Evolutionary conservation across 2,888 invertebrate species (phyloP).

Genomic region (Invenusta paracnida): DNA sequence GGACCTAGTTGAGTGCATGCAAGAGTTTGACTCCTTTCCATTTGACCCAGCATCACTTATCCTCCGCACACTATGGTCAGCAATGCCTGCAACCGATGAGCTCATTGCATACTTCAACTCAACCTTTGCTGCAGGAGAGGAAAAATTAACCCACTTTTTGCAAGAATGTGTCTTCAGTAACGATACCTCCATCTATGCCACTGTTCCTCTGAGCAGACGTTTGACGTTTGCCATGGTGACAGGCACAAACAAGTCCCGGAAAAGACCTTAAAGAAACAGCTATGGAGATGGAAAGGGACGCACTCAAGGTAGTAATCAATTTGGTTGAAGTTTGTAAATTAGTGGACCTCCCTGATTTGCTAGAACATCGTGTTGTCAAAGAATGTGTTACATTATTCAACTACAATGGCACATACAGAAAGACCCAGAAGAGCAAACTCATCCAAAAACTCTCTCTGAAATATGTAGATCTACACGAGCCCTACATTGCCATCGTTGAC

Average conservation of each 20-base stretch:
- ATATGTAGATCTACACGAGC: background rate
- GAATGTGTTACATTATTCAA: slow-evolving; percentile 36
- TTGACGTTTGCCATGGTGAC: slow-evolving; percentile 37
- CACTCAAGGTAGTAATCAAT: slow-evolving; percentile 38
- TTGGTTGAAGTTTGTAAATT: slow-evolving; percentile 38
- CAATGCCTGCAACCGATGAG: slow-evolving; percentile 40
- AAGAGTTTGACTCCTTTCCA: no score
- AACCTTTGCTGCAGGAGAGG: slow-evolving; percentile 34
- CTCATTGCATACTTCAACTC: slow-evolving; percentile 40
- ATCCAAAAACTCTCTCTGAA: background rate
- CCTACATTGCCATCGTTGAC: background rate
- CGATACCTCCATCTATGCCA: slow-evolving; percentile 35
- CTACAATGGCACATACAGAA: slow-evolving; percentile 38
- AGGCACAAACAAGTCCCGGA: slow-evolving; percentile 31
- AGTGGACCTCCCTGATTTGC: background rate
- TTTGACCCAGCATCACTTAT: slow-evolving; percentile 37
- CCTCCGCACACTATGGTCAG: slow-evolving; percentile 41
- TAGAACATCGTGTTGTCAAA: slow-evolving; percentile 40
- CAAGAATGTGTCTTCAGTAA: slow-evolving; percentile 15
- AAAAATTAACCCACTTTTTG: slow-evolving; percentile 37
- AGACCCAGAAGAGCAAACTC: slow-evolving; percentile 37
- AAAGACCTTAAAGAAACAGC: slow-evolving; percentile 37
- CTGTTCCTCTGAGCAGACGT: slow-evolving; percentile 40
- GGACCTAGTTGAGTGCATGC: slow-evolving; percentile 38
- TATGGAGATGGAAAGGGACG: slow-evolving; percentile 35